Conservation (phyloP, 2,113 vertebrate species). For the Mus spicilegus region DNA sequence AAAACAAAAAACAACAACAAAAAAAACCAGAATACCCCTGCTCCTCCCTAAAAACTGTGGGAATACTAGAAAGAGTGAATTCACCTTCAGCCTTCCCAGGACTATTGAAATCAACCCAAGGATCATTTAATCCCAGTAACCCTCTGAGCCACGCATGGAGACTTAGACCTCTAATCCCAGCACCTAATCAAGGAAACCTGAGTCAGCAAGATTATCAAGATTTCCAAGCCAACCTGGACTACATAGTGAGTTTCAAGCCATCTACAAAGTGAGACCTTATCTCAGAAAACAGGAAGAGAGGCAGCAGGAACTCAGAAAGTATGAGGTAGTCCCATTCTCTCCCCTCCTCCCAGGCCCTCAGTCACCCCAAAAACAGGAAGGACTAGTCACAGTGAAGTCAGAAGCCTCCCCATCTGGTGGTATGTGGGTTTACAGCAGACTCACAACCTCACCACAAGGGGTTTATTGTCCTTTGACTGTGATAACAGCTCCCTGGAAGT, state of each 20-base stretch:
- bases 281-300: neutral
- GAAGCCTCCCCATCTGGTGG: neutral
- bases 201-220: neutral
- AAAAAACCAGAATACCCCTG: no score
- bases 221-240: neutral
- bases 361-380: neutral
- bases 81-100: neutral
- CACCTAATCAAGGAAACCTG: neutral
- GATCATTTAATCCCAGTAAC: neutral
- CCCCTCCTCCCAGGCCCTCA: neutral
- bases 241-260: neutral
- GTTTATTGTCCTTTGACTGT: neutral
- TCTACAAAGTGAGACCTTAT: neutral
- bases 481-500: neutral
- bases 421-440: neutral
- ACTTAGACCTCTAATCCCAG: neutral
- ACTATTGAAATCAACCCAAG: neutral
- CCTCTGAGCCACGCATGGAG: neutral
- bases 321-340: no score
- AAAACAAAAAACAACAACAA: no score
- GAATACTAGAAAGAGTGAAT: neutral
- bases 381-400: neutral
- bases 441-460: neutral
- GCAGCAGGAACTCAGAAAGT: neutral
- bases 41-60: neutral